Percentiles rank a stretch among this genome's conserved stretches.
These are phyloP conservation scores for Lissonota sp. DNA, from an alignment of 2,888 invertebrate species.

Conservation along the genomic window DNA sequence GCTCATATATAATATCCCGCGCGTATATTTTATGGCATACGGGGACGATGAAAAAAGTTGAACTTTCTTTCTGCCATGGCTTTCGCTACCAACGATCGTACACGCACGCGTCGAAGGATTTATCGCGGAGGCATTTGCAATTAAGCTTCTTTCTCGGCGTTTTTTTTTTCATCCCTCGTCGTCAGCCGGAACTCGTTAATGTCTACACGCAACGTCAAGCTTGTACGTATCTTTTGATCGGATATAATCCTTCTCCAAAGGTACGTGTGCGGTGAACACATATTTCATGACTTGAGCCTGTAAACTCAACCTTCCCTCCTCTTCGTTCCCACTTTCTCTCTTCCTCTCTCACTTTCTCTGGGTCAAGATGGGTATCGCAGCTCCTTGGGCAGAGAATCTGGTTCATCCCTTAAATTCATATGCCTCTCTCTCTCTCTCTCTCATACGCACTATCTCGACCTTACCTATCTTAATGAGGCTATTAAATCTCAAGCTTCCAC, in stretches of 20 bases:
- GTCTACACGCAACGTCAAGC: background rate
- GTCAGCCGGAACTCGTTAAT: conserved; percentile 32
- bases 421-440: conserved; percentile 28
- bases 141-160: conserved; percentile 30
- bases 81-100: background rate
- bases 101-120: conserved; percentile 15
- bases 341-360: conserved; percentile 27
- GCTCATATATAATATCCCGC: conserved; percentile 34
- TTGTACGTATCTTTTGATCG: background rate
- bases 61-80: background rate
- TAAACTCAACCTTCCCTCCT: background rate
- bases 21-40: conserved; percentile 41
- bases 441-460: conserved; percentile 52
- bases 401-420: conserved; percentile 52
- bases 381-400: conserved; percentile 30
- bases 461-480: conserved; percentile 58
- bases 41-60: conserved; percentile 16
- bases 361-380: conserved; percentile 45
- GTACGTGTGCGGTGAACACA: background rate
- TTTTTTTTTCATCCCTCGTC: conserved; percentile 7
- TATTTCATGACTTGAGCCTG: background rate
- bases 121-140: conserved; percentile 41
- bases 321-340: background rate
- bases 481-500: conserved; percentile 50
- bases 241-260: conserved; percentile 9